These are phyloP conservation scores for Salvator merianae DNA, from an alignment of 2,113 vertebrate species.

Conservation along the genomic window DNA sequence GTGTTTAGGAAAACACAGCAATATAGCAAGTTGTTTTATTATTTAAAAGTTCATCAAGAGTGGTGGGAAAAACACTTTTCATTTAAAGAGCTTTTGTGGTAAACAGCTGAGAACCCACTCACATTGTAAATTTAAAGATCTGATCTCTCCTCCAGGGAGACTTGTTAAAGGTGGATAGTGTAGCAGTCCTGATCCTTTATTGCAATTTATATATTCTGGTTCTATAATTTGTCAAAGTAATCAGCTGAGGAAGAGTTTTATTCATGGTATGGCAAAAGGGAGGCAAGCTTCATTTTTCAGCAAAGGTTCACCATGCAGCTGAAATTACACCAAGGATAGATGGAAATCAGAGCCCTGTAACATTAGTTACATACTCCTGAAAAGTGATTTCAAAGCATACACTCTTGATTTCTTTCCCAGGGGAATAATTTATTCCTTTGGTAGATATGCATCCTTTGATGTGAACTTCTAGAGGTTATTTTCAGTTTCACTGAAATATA, in stretches of 20 bases:
- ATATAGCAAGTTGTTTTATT: too few species aligned
- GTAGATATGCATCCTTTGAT: neutral
- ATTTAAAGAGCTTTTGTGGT: too few species aligned
- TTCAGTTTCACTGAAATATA: neutral
- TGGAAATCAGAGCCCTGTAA: constrained; percentile 23
- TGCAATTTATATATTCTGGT: constrained; percentile 52
- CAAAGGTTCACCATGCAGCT: neutral
- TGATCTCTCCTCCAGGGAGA: too few species aligned
- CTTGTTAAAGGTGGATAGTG: too few species aligned
- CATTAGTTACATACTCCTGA: neutral
- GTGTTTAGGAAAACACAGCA: too few species aligned
- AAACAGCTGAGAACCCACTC: too few species aligned
- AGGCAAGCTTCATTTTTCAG: constrained; percentile 40
- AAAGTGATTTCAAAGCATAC: neutral
- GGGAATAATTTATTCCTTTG: neutral
- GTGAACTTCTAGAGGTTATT: neutral
- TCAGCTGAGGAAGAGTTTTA: constrained; percentile 58
- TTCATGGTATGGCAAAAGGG: neutral
- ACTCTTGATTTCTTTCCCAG: neutral
- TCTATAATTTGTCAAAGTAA: constrained; percentile 43
- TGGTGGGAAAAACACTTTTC: too few species aligned
- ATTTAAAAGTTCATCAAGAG: too few species aligned
- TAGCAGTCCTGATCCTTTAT: neutral
- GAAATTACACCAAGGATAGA: constrained; percentile 34
- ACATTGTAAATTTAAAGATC: too few species aligned